These are phyloP conservation scores for Ptychobarbus kaznakovi DNA, from an alignment of 2,797 vertebrate genomes.

Conservation along the genomic window DNA sequence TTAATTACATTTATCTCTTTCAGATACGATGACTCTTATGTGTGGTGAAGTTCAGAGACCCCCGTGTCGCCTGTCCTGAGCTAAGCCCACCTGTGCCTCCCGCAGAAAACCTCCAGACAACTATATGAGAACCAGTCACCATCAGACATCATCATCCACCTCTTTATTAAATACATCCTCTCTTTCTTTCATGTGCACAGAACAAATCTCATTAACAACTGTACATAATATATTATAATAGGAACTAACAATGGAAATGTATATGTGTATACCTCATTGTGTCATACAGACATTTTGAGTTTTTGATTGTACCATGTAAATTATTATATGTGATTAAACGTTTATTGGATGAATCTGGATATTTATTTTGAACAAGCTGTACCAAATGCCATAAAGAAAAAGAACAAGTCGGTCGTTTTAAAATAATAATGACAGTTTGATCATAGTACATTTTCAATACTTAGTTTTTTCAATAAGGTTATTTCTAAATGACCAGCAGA, in stretches of 20 bases:
- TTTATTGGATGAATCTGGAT: constrained; percentile 48
- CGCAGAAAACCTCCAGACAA: constrained; percentile 48
- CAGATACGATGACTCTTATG: constrained; percentile 75
- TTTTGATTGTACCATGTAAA: constrained; percentile 69
- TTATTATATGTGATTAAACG: constrained; percentile 65
- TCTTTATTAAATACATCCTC: constrained; percentile 46
- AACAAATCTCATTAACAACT: constrained; percentile 58
- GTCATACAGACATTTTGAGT: constrained; percentile 57
- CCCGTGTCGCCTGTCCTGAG: constrained; percentile 57
- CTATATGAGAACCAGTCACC: constrained; percentile 38
- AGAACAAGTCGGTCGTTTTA: not conserved
- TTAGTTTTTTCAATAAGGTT: not conserved
- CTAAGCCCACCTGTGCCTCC: constrained; percentile 72
- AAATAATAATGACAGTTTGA: not conserved
- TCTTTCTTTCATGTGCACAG: constrained; percentile 8
- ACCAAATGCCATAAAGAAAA: not conserved
- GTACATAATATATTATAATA: constrained; percentile 74
- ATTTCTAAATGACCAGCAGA: constrained; percentile 30
- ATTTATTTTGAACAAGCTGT: constrained; percentile 53
- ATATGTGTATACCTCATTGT: constrained; percentile 52
- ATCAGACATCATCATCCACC: constrained; percentile 36
- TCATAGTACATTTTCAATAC: not conserved
- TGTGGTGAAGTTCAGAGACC: constrained; percentile 72
- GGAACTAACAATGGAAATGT: constrained; percentile 39
- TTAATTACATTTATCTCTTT: constrained; percentile 16